phyloP scores from a whole-genome alignment of 1,140 invertebrate species.

The Leptinotarsa defecta region DNA sequence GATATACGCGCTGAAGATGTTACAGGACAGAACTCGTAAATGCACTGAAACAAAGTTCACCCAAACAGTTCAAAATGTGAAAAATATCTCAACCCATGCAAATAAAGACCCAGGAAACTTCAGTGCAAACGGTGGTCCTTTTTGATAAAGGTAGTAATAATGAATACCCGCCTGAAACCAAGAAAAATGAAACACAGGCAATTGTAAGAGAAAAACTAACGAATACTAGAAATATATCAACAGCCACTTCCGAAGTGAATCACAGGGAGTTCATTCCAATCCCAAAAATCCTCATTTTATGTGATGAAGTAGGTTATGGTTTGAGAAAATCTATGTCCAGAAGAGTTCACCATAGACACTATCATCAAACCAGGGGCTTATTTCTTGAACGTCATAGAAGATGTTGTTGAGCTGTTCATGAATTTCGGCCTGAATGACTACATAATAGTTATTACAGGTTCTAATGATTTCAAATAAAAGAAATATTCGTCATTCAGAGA shows the following conservation, averaged over 20 bases:
- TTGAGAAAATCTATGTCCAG: not conserved
- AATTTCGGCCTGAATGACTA: too few relatives aligned
- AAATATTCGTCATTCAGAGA: too few relatives aligned
- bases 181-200: constrained; percentile 11
- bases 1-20: constrained; percentile 9
- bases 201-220: not conserved
- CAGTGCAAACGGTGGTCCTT: constrained; percentile 17
- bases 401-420: too few relatives aligned
- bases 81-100: constrained; percentile 9
- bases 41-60: constrained; percentile 12
- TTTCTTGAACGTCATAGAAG: too few relatives aligned
- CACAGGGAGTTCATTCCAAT: not conserved
- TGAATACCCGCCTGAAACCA: not conserved
- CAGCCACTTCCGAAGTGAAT: not conserved
- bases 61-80: constrained; percentile 14
- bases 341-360: too few relatives aligned
- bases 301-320: not conserved
- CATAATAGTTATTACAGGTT: too few relatives aligned
- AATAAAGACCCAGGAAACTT: constrained; percentile 6
- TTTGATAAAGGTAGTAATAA: constrained; percentile 10
- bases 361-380: too few relatives aligned
- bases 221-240: constrained; percentile 1
- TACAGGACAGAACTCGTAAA: not conserved
- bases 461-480: too few relatives aligned
- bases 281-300: not conserved